Percentiles rank a stretch among this genome's conserved stretches.
Conservation (phyloP, 2,113 vertebrate species). For the Myodes glareolus region DNA sequence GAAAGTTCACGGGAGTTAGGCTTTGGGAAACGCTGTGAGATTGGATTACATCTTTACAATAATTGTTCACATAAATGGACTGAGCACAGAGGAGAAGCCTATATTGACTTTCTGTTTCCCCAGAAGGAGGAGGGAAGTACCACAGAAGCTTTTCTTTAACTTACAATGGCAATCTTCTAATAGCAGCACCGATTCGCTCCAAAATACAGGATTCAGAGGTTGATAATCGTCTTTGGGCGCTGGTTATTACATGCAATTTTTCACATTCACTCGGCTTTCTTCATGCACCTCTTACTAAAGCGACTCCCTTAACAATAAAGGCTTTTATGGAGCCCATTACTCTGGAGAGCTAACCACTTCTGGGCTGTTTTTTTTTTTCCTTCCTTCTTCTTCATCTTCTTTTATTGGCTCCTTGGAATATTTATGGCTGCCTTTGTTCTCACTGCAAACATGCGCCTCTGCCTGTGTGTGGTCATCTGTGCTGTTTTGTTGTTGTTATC, state of each 20-base stretch:
- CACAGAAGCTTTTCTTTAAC: slow-evolving; percentile 90
- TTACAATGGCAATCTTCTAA: slow-evolving; percentile 87
- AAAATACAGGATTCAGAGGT: slow-evolving; percentile 86
- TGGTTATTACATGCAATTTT: slow-evolving; percentile 90
- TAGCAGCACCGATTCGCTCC: slow-evolving; percentile 85
- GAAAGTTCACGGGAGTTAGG: slow-evolving; percentile 65
- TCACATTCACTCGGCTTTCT: slow-evolving; percentile 89
- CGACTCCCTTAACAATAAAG: slow-evolving; percentile 91
- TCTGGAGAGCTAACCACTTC: slow-evolving; percentile 87
- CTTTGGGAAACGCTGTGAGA: slow-evolving; percentile 42
- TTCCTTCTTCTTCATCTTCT: slow-evolving; percentile 59
- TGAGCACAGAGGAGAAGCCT: slow-evolving; percentile 79
- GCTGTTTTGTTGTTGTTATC: background rate
- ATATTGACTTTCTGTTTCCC: slow-evolving; percentile 86
- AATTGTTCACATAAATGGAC: slow-evolving; percentile 83
- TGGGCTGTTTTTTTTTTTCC: slow-evolving; percentile 52
- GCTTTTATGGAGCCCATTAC: slow-evolving; percentile 90
- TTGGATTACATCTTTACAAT: slow-evolving; percentile 84
- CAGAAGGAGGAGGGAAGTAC: slow-evolving; percentile 83
- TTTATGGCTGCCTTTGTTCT: slow-evolving; percentile 90
- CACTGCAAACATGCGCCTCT: slow-evolving; percentile 82
- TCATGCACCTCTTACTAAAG: slow-evolving; percentile 88
- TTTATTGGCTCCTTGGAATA: slow-evolving; percentile 89
- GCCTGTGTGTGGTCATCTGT: slow-evolving; percentile 79
- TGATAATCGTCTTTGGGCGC: slow-evolving; percentile 90